phyloP scores from a whole-genome alignment of 2,888 invertebrate genomes.

The Pyrrhia umbra region DNA sequence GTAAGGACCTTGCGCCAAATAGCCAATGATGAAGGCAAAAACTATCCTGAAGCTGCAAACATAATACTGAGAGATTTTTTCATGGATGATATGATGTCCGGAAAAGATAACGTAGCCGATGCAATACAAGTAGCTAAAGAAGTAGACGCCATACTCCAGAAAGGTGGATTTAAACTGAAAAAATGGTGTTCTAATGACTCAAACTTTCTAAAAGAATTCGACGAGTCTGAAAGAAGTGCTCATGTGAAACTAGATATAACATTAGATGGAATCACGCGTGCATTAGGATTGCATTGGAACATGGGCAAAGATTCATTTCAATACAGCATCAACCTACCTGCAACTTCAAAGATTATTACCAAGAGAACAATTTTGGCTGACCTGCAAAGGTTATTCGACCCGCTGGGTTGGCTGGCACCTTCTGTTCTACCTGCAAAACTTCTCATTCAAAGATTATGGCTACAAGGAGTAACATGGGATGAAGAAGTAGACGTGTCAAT shows the following conservation, averaged over 20 bases:
- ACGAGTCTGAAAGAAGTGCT: too few species aligned
- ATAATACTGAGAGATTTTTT: constrained; percentile 8
- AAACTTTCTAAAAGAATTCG: too few species aligned
- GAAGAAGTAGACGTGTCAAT: constrained; percentile 4
- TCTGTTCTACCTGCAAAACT: background rate
- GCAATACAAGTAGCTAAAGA: constrained; percentile 1
- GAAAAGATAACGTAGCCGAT: background rate
- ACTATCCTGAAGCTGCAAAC: constrained; percentile 1
- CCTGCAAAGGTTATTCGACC: constrained; percentile 9
- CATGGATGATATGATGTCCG: constrained; percentile 16
- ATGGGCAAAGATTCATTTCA: too few species aligned
- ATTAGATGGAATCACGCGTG: too few species aligned
- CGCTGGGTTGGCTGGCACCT: constrained; percentile 10
- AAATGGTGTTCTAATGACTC: too few species aligned
- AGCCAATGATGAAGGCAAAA: background rate
- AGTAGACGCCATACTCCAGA: constrained; percentile 7
- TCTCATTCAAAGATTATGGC: constrained; percentile 12
- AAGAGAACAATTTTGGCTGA: constrained; percentile 12
- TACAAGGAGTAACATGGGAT: constrained; percentile 15
- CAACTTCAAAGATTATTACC: background rate
- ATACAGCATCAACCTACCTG: constrained; percentile 10
- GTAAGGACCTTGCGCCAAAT: constrained; percentile 5
- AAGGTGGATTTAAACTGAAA: constrained; percentile 9
- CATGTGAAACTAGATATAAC: too few species aligned
- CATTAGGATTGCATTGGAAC: too few species aligned